phyloP scores from a whole-genome alignment of 2,797 vertebrate species.

The Clarias fuscus region DNA sequence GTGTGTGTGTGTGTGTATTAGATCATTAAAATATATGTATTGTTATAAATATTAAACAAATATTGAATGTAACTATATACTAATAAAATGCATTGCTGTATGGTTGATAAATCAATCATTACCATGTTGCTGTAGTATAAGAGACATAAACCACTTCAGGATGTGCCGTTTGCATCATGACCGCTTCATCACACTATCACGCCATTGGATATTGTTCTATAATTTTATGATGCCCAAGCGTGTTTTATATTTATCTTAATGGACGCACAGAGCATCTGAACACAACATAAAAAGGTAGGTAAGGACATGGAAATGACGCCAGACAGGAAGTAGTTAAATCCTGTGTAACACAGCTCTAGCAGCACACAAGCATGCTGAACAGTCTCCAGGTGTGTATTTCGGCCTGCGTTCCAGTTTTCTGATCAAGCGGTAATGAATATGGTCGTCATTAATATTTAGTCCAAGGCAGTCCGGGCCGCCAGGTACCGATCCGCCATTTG shows the following conservation, averaged over 20 bases:
- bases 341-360: slow-evolving; percentile 1
- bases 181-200: neutral
- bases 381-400: slow-evolving; percentile 50
- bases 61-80: neutral
- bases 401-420: slow-evolving; percentile 42
- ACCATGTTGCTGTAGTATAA: neutral
- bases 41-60: too few relatives aligned
- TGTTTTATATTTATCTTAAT: neutral
- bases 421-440: slow-evolving; percentile 52
- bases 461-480: slow-evolving; percentile 66
- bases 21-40: too few relatives aligned
- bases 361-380: slow-evolving; percentile 16
- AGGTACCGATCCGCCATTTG: slow-evolving; percentile 71
- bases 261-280: neutral
- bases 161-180: too few relatives aligned
- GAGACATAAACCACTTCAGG: neutral
- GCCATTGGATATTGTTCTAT: neutral
- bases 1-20: too few relatives aligned
- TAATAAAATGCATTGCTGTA: neutral
- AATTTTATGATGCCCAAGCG: neutral
- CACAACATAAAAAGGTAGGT: neutral
- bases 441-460: slow-evolving; percentile 68
- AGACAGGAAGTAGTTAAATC: slow-evolving; percentile 17
- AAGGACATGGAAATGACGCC: neutral
- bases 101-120: neutral